Conservation (phyloP, 2,113 vertebrate species). For the Ibidorhyncha struthersii region DNA sequence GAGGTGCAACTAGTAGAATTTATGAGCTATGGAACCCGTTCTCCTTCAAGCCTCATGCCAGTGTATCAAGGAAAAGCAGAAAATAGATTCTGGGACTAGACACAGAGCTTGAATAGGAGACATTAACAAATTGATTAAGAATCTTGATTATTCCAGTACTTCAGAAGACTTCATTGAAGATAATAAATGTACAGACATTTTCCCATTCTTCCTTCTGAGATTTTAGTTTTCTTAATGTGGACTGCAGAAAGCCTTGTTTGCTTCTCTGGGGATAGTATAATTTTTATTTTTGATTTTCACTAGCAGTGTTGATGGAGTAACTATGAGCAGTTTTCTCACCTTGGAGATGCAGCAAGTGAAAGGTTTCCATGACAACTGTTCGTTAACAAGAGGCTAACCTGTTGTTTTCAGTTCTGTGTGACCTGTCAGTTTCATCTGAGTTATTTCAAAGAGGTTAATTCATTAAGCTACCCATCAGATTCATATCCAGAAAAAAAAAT, state of each 20-base stretch:
- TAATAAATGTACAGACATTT: background rate
- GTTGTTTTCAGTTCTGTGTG: background rate
- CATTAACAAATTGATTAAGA: background rate
- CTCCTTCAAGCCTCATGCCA: background rate
- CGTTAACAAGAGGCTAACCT: slow-evolving; percentile 30
- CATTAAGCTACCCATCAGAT: background rate
- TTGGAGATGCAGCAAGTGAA: slow-evolving; percentile 34
- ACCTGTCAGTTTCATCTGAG: slow-evolving; percentile 20
- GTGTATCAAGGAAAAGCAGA: background rate
- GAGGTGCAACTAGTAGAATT: background rate
- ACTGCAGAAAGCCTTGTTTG: background rate
- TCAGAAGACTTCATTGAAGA: background rate
- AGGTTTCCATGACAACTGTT: slow-evolving; percentile 64
- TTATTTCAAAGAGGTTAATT: slow-evolving; percentile 48
- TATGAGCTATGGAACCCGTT: background rate
- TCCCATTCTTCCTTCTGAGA: background rate
- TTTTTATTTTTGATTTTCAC: background rate
- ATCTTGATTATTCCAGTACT: background rate
- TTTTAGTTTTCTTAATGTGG: slow-evolving; percentile 21
- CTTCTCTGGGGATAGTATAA: background rate
- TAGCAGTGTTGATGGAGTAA: background rate
- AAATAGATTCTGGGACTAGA: background rate
- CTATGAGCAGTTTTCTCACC: slow-evolving; percentile 18
- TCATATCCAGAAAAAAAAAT: background rate
- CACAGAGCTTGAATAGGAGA: background rate